These are phyloP conservation scores for Myrmecophaga tridactyla DNA, from an alignment of 2,113 vertebrate genomes.

Conservation along the genomic window DNA sequence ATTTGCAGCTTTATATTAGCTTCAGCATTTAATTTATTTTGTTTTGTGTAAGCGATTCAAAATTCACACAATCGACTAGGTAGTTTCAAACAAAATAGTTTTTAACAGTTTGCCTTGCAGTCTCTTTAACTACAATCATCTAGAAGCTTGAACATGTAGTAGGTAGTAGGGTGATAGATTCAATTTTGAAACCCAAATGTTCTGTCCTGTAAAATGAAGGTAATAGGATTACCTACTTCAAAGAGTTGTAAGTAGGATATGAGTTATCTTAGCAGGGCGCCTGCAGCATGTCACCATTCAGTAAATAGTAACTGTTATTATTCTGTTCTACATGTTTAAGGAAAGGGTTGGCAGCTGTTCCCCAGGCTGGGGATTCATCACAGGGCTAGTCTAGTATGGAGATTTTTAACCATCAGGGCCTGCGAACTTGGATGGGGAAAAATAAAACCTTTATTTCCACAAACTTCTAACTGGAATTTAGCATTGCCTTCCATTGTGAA, in stretches of 20 bases:
- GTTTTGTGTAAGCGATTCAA: constrained; percentile 1
- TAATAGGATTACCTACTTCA: background rate
- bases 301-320: background rate
- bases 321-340: background rate
- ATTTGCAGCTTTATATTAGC: background rate
- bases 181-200: background rate
- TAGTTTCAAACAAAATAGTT: background rate
- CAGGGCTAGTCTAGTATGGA: background rate
- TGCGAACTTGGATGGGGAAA: background rate
- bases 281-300: background rate
- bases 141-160: background rate
- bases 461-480: background rate
- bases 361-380: background rate
- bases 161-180: background rate
- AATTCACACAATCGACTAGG: background rate
- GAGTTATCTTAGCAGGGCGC: background rate
- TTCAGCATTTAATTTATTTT: background rate
- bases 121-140: background rate
- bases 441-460: background rate
- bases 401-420: background rate
- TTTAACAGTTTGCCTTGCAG: background rate
- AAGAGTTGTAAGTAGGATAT: background rate
- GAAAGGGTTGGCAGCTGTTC: background rate
- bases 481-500: background rate
- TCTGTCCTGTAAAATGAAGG: background rate